phyloP scores from a whole-genome alignment of 2,113 vertebrate genomes.

The western clawed frog (Xenopus tropicalis) region DNA sequence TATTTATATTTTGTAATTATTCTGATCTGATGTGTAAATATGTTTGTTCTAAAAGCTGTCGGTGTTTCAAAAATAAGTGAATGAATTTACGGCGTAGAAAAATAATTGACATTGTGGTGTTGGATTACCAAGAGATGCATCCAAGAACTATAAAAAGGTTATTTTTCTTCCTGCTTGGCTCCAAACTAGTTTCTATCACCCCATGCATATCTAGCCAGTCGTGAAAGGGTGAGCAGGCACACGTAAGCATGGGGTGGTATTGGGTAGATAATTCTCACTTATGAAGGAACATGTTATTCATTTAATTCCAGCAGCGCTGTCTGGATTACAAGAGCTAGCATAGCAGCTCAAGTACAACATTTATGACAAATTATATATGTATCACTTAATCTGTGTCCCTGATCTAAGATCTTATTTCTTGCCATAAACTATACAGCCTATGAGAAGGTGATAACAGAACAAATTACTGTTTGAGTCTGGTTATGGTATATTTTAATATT shows the following conservation, averaged over 20 bases:
- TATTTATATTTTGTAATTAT: too few relatives aligned
- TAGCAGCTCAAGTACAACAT: too few relatives aligned
- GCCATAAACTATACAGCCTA: not conserved
- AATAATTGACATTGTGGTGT: not conserved
- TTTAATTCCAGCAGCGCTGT: not conserved
- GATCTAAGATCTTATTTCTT: not conserved
- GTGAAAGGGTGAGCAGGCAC: not conserved
- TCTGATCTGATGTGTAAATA: too few relatives aligned
- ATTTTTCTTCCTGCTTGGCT: conserved; percentile 5
- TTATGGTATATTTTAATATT: not conserved
- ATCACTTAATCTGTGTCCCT: not conserved
- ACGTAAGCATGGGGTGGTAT: not conserved
- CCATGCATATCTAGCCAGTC: not conserved
- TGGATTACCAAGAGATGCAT: not conserved
- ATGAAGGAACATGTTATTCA: not conserved
- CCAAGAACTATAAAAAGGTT: not conserved
- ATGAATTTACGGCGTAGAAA: not conserved
- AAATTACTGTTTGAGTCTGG: not conserved
- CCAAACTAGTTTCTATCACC: not conserved
- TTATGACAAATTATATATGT: too few relatives aligned
- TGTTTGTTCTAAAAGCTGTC: too few relatives aligned
- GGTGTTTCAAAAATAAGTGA: too few relatives aligned
- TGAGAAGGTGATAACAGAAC: not conserved
- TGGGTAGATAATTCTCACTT: not conserved
- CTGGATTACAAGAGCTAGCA: not conserved